phyloP scores from a whole-genome alignment of 2,113 vertebrate species.

The Clarias macrocephalus region DNA sequence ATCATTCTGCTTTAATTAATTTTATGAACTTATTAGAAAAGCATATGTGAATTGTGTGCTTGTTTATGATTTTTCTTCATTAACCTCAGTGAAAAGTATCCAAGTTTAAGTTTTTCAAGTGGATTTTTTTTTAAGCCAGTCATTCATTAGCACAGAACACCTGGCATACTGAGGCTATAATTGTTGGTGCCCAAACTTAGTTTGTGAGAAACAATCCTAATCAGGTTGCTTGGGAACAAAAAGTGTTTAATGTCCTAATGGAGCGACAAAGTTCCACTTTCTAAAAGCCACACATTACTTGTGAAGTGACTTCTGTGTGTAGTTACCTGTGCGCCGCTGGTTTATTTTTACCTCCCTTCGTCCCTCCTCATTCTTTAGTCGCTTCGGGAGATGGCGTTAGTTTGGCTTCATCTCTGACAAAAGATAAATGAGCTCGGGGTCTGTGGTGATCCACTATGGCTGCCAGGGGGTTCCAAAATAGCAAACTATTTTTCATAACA shows the following conservation, averaged over 20 bases:
- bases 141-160: slow-evolving; percentile 37
- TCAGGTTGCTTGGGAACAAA: slow-evolving; percentile 59
- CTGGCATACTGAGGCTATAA: slow-evolving; percentile 7
- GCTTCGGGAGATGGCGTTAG: slow-evolving; percentile 91
- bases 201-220: slow-evolving; percentile 44
- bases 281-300: slow-evolving; percentile 83
- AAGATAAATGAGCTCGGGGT: slow-evolving; percentile 99
- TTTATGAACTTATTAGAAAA: background rate
- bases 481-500: slow-evolving; percentile 99
- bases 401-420: slow-evolving; percentile 99
- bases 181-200: slow-evolving; percentile 44
- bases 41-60: background rate
- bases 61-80: background rate
- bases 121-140: slow-evolving; percentile 12
- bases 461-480: slow-evolving; percentile 99
- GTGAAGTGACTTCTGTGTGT: slow-evolving; percentile 80
- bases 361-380: slow-evolving; percentile 93
- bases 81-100: background rate
- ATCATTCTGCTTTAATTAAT: background rate
- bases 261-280: slow-evolving; percentile 77
- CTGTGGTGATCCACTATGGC: slow-evolving; percentile 92
- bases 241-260: slow-evolving; percentile 60
- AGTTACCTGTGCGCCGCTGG: slow-evolving; percentile 78
- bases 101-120: background rate
- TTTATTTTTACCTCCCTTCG: slow-evolving; percentile 93